These are phyloP conservation scores for Phenganax marumi DNA, from an alignment of 92 coral and sea anemone genomes.

Conservation along the genomic window DNA sequence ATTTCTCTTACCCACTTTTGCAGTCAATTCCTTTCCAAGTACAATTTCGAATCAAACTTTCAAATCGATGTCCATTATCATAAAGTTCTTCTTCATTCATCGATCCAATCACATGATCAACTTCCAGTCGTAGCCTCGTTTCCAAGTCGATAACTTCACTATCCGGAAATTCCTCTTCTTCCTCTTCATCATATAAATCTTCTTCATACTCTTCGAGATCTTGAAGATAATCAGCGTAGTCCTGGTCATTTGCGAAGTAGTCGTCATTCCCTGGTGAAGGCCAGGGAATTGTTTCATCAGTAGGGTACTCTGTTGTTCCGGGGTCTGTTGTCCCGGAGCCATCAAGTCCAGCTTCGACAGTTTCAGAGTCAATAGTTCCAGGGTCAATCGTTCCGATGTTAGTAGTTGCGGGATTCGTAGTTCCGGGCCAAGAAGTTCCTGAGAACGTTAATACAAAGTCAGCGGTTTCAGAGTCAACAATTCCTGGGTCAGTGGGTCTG, in stretches of 20 bases:
- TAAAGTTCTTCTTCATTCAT: slow-evolving; percentile 37
- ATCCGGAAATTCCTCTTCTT: slow-evolving; percentile 38
- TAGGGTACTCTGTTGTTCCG: not conserved
- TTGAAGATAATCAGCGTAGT: not conserved
- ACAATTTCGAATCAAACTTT: slow-evolving; percentile 68
- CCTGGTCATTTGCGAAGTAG: not conserved
- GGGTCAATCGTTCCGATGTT: too few species aligned
- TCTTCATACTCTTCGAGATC: slow-evolving; percentile 1
- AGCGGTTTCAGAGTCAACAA: too few species aligned
- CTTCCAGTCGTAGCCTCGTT: slow-evolving; percentile 12
- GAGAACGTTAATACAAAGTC: too few species aligned
- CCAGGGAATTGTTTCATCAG: not conserved
- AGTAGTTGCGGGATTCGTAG: too few species aligned
- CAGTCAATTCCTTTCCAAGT: slow-evolving; percentile 79
- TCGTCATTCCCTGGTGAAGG: not conserved
- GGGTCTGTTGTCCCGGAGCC: not conserved
- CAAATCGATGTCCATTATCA: slow-evolving; percentile 72
- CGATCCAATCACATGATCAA: slow-evolving; percentile 10
- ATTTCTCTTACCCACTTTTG: slow-evolving; percentile 64
- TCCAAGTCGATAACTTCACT: slow-evolving; percentile 1
- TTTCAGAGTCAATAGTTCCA: too few species aligned
- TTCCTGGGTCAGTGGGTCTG: too few species aligned
- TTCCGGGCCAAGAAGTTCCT: too few species aligned
- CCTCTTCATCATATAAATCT: not conserved
- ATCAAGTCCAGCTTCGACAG: too few species aligned